Evolutionary conservation across 2,888 invertebrate genomes (phyloP).

Genomic region (Volucella bombylans): DNA sequence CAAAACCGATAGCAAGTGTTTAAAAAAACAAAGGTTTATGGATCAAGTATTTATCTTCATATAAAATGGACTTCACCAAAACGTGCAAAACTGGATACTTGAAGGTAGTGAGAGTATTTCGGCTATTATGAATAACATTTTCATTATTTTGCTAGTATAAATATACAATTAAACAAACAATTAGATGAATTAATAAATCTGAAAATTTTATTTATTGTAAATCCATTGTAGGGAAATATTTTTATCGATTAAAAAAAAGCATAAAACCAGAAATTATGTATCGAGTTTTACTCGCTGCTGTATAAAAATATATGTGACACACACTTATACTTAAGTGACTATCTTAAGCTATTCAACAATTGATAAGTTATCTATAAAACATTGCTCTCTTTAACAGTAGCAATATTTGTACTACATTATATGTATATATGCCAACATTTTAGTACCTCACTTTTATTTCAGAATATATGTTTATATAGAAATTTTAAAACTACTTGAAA

Average conservation of each 20-base stretch:
- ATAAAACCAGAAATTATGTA: too few species aligned
- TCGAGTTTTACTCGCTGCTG: too few species aligned
- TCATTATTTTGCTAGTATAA: too few species aligned
- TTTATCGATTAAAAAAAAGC: too few species aligned
- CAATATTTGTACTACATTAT: background rate
- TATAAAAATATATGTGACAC: constrained; percentile 43
- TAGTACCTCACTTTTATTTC: constrained; percentile 8
- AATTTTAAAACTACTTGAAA: constrained; percentile 46
- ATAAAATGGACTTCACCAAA: too few species aligned
- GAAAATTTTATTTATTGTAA: too few species aligned
- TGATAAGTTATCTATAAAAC: constrained; percentile 2
- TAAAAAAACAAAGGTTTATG: constrained; percentile 10
- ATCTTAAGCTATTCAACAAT: constrained; percentile 17
- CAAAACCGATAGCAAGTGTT: background rate
- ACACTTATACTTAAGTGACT: constrained; percentile 22
- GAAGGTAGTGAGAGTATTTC: too few species aligned
- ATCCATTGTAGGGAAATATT: too few species aligned
- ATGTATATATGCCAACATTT: background rate
- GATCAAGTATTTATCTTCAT: background rate
- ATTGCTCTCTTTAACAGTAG: background rate
- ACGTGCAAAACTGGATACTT: too few species aligned
- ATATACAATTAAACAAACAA: too few species aligned
- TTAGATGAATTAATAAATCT: too few species aligned
- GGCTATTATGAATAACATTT: too few species aligned
- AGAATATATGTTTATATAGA: constrained; percentile 10